These are phyloP conservation scores for Drosophila limbata DNA, from an alignment of 2,888 invertebrate species.

Conservation along the genomic window DNA sequence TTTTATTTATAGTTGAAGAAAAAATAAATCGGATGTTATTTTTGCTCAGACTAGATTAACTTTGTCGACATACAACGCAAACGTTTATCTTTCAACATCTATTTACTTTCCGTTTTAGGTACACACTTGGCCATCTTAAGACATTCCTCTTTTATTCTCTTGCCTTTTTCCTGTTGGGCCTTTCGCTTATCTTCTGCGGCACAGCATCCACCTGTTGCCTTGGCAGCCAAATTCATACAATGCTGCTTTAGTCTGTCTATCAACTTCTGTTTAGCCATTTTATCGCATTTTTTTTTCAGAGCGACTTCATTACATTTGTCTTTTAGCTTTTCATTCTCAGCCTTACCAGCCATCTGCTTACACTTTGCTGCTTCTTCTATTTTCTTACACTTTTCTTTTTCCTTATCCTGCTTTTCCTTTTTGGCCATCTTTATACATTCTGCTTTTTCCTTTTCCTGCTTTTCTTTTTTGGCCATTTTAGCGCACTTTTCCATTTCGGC, in stretches of 20 bases:
- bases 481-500: slow-evolving; percentile 7
- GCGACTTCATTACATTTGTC: slow-evolving; percentile 15
- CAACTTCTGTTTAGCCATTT: slow-evolving; percentile 13
- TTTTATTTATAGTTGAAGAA: slow-evolving; percentile 4
- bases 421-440: slow-evolving; percentile 31
- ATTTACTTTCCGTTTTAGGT: slow-evolving; percentile 1
- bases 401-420: not conserved
- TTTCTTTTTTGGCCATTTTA: slow-evolving; percentile 6
- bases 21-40: slow-evolving; percentile 5
- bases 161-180: slow-evolving; percentile 10
- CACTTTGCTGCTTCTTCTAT: slow-evolving; percentile 1
- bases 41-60: slow-evolving; percentile 4
- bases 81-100: slow-evolving; percentile 6
- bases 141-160: slow-evolving; percentile 26
- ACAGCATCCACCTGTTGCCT: slow-evolving; percentile 2
- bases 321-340: slow-evolving; percentile 3
- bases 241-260: slow-evolving; percentile 26
- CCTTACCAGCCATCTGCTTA: not conserved
- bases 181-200: slow-evolving; percentile 7
- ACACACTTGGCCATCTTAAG: slow-evolving; percentile 18
- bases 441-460: slow-evolving; percentile 9
- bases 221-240: slow-evolving; percentile 17
- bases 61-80: slow-evolving; percentile 6
- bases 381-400: not conserved
- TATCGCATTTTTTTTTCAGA: slow-evolving; percentile 11